A percentile compares a stretch with the other conserved stretches of the same genome.
phyloP scores from a whole-genome alignment of 2,113 vertebrate species.

The Peucedramus taeniatus region DNA sequence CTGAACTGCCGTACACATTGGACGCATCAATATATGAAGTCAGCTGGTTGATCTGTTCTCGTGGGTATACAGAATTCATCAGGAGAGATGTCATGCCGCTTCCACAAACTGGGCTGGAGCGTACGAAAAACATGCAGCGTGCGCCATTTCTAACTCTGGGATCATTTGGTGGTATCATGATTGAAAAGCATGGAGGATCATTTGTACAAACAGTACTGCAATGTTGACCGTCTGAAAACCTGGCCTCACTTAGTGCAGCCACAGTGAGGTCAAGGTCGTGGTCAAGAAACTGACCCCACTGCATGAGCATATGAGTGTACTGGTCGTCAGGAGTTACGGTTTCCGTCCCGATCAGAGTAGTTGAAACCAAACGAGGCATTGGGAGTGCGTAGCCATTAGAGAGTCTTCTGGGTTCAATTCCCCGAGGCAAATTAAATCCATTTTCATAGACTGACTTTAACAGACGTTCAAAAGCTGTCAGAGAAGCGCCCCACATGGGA shows the following conservation, averaged over 20 bases:
- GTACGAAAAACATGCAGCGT: constrained; percentile 97
- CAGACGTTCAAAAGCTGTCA: constrained; percentile 94
- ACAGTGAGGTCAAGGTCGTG: constrained; percentile 95
- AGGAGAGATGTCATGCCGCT: constrained; percentile 97
- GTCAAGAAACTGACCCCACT: constrained; percentile 98
- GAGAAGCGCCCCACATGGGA: constrained; percentile 96
- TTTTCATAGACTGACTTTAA: constrained; percentile 96
- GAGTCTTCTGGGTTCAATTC: constrained; percentile 71
- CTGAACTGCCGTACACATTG: constrained; percentile 92
- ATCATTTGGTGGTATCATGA: constrained; percentile 90
- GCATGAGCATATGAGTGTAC: constrained; percentile 98
- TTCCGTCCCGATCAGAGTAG: constrained; percentile 89
- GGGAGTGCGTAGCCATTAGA: constrained; percentile 85
- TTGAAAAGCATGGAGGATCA: constrained; percentile 93
- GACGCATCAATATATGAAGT: constrained; percentile 95
- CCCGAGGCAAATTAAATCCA: constrained; percentile 92
- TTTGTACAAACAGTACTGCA: constrained; percentile 89
- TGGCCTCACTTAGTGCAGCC: constrained; percentile 90
- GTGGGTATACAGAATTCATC: constrained; percentile 96
- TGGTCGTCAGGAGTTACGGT: constrained; percentile 86
- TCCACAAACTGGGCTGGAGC: constrained; percentile 95
- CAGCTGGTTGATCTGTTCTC: constrained; percentile 97
- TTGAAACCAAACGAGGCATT: constrained; percentile 90
- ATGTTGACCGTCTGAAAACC: constrained; percentile 94
- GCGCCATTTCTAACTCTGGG: constrained; percentile 79